These are phyloP conservation scores for Microtus richardsoni DNA, from an alignment of 2,113 vertebrate species.

Conservation along the genomic window DNA sequence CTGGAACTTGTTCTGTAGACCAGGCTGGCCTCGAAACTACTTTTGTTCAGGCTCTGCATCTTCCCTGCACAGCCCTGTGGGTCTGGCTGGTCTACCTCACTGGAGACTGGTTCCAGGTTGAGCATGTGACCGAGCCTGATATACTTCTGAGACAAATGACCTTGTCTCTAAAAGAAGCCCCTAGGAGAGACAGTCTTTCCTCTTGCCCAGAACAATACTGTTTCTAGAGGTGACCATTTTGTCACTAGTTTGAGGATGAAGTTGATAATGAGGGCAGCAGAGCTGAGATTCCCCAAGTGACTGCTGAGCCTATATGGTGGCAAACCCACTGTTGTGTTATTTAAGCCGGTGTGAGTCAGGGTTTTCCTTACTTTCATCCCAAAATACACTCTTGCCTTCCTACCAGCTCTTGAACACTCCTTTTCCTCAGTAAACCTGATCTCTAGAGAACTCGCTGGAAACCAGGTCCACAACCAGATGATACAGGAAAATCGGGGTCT, in stretches of 20 bases:
- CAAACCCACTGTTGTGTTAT: not conserved
- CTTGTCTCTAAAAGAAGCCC: not conserved
- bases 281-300: not conserved
- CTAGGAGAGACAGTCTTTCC: not conserved
- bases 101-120: not conserved
- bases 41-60: not conserved
- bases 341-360: not conserved
- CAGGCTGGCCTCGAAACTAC: not conserved
- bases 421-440: not conserved
- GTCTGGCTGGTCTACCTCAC: not conserved
- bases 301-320: not conserved
- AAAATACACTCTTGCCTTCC: not conserved
- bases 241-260: not conserved
- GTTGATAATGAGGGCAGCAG: not conserved
- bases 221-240: not conserved
- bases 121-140: not conserved
- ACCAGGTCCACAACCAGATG: not conserved
- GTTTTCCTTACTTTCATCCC: not conserved
- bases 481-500: not conserved
- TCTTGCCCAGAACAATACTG: not conserved
- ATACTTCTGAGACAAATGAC: not conserved
- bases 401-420: not conserved
- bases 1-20: not conserved
- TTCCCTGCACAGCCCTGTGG: rapidly evolving
- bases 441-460: not conserved